Percentiles rank a stretch among this genome's conserved stretches.
Conservation (phyloP, 2,797 vertebrate species). For the Neosilurus mollespiculum region DNA sequence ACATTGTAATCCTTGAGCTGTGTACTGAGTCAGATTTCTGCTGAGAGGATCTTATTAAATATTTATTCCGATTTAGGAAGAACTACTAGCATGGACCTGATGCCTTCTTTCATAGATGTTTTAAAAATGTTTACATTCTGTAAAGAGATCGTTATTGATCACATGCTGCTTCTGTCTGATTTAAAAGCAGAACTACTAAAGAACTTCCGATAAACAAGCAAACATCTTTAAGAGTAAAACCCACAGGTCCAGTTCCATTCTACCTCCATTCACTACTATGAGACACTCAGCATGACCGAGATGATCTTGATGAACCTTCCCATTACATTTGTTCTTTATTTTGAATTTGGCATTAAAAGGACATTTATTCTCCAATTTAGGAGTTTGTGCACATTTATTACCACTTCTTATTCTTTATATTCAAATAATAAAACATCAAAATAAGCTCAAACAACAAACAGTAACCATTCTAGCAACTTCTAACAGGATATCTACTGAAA, state of each 20-base stretch:
- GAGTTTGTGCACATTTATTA: slow-evolving; percentile 6
- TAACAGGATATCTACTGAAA: slow-evolving; percentile 6
- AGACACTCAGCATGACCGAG: neutral
- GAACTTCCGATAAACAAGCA: neutral
- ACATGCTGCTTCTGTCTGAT: neutral
- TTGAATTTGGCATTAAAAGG: neutral
- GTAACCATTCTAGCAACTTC: neutral
- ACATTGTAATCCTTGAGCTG: neutral
- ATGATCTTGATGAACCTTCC: neutral
- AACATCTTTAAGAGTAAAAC: slow-evolving; percentile 6
- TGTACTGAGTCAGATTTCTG: neutral
- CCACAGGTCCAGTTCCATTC: neutral
- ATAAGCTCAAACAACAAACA: neutral
- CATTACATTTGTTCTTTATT: neutral
- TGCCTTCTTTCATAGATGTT: neutral
- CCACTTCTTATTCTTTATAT: neutral
- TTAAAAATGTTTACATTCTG: neutral
- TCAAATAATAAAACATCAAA: neutral
- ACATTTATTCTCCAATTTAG: neutral
- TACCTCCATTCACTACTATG: neutral
- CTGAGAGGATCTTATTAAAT: neutral
- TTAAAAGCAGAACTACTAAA: neutral
- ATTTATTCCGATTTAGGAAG: neutral
- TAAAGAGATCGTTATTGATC: neutral
- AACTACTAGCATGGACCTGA: neutral